phyloP scores from a whole-genome alignment of 64 coral and sea anemone genomes.

The Montipora cactus region DNA sequence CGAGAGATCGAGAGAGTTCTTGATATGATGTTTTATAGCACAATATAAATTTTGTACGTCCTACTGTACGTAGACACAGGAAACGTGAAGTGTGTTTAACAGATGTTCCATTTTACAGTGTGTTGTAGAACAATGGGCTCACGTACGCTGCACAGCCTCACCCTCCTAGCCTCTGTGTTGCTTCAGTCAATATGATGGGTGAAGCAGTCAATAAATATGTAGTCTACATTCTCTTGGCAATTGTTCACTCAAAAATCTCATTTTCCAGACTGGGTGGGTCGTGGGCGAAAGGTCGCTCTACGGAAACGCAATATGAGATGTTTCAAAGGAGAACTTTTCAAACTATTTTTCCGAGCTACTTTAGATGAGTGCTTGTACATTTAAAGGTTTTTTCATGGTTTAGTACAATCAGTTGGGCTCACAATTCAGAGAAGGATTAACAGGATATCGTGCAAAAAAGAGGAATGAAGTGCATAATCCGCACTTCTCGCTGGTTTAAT shows the following conservation, averaged over 20 bases:
- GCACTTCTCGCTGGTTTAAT: not conserved
- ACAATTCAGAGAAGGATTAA: not conserved
- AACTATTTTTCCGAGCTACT: not conserved
- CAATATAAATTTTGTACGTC: not conserved
- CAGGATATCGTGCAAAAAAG: not conserved
- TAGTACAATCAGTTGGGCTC: not conserved
- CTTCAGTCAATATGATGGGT: not conserved
- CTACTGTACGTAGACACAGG: not conserved
- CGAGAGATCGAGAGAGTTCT: not conserved
- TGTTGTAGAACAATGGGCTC: not conserved
- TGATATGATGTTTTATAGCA: not conserved
- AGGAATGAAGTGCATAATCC: not conserved
- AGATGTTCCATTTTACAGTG: not conserved
- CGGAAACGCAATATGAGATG: slow-evolving; percentile 22
- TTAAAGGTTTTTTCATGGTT: not conserved
- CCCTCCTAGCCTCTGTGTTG: not conserved
- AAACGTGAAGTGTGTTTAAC: too few species aligned
- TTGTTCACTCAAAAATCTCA: not conserved
- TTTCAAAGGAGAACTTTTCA: slow-evolving; percentile 18
- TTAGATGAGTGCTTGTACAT: slow-evolving; percentile 19
- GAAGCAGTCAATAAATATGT: not conserved
- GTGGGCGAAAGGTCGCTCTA: slow-evolving; percentile 1
- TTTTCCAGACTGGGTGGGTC: not conserved
- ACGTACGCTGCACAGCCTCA: not conserved
- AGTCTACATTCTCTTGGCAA: not conserved